Percentiles rank a stretch among this genome's conserved stretches.
Evolutionary conservation across 2,113 vertebrate species (phyloP).

Genomic region (Petaurus breviceps): DNA sequence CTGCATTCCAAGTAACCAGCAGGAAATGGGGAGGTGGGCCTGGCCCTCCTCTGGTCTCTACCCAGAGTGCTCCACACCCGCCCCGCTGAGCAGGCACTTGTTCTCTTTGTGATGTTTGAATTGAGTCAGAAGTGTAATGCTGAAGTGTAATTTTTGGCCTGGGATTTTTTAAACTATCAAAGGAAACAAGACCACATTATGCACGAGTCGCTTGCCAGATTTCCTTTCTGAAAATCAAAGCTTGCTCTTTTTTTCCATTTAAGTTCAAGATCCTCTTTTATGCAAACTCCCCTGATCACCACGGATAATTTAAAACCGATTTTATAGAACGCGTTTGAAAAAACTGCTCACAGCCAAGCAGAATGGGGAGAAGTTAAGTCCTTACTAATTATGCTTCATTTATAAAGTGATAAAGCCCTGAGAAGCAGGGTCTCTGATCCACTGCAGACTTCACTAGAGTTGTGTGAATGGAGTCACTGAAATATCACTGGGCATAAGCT

Average conservation of each 20-base stretch:
- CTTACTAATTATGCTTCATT: conserved; percentile 73
- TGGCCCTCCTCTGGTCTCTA: conserved; percentile 37
- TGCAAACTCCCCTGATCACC: conserved; percentile 52
- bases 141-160: conserved; percentile 29
- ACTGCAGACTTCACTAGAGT: conserved; percentile 73
- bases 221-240: conserved; percentile 67
- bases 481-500: conserved; percentile 79
- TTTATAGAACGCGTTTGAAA: conserved; percentile 71
- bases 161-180: conserved; percentile 53
- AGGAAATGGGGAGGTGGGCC: conserved; percentile 37
- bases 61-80: not conserved
- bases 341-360: conserved; percentile 53
- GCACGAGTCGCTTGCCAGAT: conserved; percentile 63
- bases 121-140: conserved; percentile 9
- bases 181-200: conserved; percentile 54
- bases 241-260: conserved; percentile 44
- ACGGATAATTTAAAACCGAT: conserved; percentile 64
- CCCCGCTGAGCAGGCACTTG: not conserved
- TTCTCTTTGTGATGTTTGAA: conserved; percentile 60
- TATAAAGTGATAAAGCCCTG: conserved; percentile 74
- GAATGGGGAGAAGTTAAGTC: conserved; percentile 71
- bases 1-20: conserved; percentile 28
- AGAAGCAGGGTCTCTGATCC: conserved; percentile 78
- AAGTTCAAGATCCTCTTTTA: conserved; percentile 59
- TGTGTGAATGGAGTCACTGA: conserved; percentile 78